Base-by-base conservation (phyloP, 2,797 vertebrate species). In the Capromys pilorides region DNA sequence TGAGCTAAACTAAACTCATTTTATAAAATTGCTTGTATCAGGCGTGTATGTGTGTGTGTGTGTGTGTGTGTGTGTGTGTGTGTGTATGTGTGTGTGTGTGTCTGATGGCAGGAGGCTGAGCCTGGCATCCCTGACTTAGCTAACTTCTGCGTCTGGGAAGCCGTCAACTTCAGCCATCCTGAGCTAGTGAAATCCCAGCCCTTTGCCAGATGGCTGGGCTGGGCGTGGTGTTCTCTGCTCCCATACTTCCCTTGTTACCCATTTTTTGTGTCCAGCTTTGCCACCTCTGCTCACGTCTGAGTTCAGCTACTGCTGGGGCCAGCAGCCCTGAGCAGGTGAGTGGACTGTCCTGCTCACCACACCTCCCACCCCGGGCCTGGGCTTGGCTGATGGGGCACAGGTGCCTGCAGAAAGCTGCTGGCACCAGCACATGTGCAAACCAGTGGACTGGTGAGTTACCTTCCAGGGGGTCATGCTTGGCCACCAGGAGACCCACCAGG, bases 311-410 rank as follows among this genome's bases (percentile, higher is more conserved):
- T 28, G 28, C n/a, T 45, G 67, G 62, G 77, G 28, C 66, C 19
- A 0, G 41, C 54, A 5, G 86, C 45, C 77, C 24, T 12, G 26
- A 61, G 51, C 13, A 62, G 41, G 36, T 24, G 16, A 57, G 39
- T 13, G 5, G 51, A n/a, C 1, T 69, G 21, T 45, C 73, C 54
- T 0, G 1, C 31, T 39, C 16, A 3, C n/a, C 31, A 51, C 0
- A 0, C 45, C 67, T 62, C 78, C 80, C 84, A 36, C 33, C 21
- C 22, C 2, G 19, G 31, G 5, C 36, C 18, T 3, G 24, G 36
- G 5, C 36, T 78, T 71, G 41, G 36, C 26, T 71, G 64, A 57
- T 9, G 2, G n/a, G 59, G 41, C 0, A 1, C 0, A 4, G 36
- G 41, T 6, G 18, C 49, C 45, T n/a, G n/a, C 18, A 19, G 62